phyloP scores from a whole-genome alignment of 1,140 invertebrate species.

The Drosophila sechellia region DNA sequence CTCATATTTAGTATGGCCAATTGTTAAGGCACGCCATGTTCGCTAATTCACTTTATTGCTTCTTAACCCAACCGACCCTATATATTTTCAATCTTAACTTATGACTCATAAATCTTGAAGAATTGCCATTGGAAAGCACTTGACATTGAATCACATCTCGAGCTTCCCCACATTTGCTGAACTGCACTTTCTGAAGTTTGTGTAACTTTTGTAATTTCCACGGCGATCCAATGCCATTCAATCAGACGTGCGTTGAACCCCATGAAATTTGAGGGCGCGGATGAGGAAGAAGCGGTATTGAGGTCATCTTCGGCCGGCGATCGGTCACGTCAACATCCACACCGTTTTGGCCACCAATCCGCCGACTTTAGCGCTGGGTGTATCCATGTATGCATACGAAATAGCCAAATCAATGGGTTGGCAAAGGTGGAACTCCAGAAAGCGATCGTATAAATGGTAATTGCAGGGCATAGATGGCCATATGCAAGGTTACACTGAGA shows the following conservation, averaged over 20 bases:
- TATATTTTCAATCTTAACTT: neutral
- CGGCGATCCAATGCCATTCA: neutral
- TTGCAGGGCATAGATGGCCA: neutral
- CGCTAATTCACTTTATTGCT: neutral
- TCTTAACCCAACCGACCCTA: neutral
- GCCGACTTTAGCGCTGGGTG: neutral
- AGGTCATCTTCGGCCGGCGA: conserved; percentile 27
- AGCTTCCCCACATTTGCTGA: neutral
- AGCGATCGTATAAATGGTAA: neutral
- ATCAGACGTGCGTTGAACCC: conserved; percentile 50
- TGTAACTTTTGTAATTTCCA: neutral
- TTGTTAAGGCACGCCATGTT: neutral
- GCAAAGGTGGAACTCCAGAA: conserved; percentile 25
- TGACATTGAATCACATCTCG: conserved; percentile 8
- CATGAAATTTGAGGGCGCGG: neutral
- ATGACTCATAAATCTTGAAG: neutral
- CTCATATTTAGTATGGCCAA: neutral
- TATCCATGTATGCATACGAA: conserved; percentile 36
- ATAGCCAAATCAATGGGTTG: conserved; percentile 16
- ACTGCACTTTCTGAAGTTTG: neutral
- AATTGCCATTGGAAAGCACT: neutral
- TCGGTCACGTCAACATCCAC: conserved; percentile 1
- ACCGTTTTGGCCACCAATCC: conserved; percentile 2
- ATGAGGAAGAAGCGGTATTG: conserved; percentile 30
- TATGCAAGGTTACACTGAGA: neutral